These are phyloP conservation scores for Erythrocebus patas DNA, from an alignment of 2,113 vertebrate species.

Conservation along the genomic window DNA sequence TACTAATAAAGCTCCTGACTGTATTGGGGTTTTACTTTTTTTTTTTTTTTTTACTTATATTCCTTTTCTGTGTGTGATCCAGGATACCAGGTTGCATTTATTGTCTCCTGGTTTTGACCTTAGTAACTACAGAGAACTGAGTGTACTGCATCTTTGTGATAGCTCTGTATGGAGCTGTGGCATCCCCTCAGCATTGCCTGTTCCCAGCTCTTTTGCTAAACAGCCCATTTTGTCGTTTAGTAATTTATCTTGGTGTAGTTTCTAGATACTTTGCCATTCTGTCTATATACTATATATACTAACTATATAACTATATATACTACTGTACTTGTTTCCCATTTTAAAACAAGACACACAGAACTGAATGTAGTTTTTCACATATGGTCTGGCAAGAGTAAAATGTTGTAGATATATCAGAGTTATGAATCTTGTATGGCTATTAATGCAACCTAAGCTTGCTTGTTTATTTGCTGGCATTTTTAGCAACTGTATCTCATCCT, in stretches of 20 bases:
- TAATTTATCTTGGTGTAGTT: not conserved
- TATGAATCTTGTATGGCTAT: not conserved
- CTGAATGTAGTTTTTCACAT: not conserved
- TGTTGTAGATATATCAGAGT: not conserved
- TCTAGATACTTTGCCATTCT: not conserved
- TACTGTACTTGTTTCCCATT: not conserved
- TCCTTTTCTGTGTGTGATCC: not conserved
- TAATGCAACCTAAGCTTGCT: not conserved
- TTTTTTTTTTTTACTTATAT: not conserved
- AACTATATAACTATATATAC: no score
- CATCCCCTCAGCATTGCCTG: not conserved
- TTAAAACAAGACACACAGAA: not conserved
- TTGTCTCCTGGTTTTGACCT: not conserved
- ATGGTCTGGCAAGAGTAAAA: not conserved
- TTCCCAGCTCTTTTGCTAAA: not conserved
- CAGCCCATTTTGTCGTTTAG: not conserved
- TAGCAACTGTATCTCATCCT: not conserved
- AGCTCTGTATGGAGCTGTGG: not conserved
- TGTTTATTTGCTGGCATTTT: not conserved
- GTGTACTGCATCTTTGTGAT: no score
- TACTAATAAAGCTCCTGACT: not conserved
- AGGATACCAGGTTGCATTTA: not conserved
- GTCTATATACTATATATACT: not conserved
- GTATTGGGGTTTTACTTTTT: not conserved
- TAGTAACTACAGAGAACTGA: not conserved